Evolutionary conservation across 2,113 vertebrate species (phyloP).

Genomic region (Scalopus aquaticus): DNA sequence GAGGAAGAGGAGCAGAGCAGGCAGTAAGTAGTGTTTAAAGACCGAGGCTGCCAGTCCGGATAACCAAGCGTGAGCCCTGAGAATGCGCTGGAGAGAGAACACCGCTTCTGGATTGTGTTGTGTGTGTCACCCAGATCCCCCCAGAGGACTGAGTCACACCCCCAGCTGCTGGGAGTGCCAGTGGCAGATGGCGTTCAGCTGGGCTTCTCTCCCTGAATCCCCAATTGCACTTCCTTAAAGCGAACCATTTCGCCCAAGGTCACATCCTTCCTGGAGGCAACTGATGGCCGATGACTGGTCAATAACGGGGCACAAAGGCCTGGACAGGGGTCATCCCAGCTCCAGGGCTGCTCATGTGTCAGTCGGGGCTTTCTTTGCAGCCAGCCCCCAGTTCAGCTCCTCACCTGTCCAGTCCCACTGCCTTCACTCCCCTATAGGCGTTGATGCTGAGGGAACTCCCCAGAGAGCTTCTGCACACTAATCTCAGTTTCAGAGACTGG

Average conservation of each 20-base stretch:
- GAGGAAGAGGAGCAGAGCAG: neutral
- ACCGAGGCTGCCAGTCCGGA: no score
- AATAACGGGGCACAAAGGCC: no score
- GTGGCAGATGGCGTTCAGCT: neutral
- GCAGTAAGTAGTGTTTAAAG: neutral
- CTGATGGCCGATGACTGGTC: neutral
- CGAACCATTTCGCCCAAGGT: neutral
- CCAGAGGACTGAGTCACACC: neutral
- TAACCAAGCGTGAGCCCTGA: neutral
- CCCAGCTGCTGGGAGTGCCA: neutral
- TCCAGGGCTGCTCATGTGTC: neutral
- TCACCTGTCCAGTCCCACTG: accelerated
- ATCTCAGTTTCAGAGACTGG: neutral
- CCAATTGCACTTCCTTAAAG: neutral
- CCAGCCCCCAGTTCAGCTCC: no score
- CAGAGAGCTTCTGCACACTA: neutral
- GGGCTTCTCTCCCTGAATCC: neutral
- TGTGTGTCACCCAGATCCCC: neutral
- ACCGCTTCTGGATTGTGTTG: neutral
- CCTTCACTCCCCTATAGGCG: neutral
- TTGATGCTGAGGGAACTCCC: neutral
- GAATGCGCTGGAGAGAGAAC: neutral
- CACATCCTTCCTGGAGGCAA: neutral
- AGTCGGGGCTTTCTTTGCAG: neutral
- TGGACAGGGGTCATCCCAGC: neutral